phyloP scores from a whole-genome alignment of 2,113 vertebrate genomes.

The Grallaria varia region DNA sequence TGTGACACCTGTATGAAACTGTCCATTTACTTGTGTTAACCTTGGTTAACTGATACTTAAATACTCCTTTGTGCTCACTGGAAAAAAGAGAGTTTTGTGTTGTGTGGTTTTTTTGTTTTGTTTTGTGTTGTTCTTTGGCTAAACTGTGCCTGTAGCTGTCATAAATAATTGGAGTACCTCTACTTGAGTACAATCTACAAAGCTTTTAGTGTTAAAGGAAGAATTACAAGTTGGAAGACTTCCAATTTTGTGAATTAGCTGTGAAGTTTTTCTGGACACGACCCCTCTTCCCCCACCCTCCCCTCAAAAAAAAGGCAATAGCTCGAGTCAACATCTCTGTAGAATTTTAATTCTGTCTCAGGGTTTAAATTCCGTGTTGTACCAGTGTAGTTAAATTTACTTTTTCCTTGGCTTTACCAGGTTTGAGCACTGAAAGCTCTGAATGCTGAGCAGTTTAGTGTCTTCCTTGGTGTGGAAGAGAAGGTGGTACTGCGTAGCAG shows the following conservation, averaged over 20 bases:
- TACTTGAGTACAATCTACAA: neutral
- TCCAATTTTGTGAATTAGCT: neutral
- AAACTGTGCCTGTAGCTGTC: neutral
- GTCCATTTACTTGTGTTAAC: neutral
- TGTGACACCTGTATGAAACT: neutral
- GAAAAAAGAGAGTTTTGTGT: neutral
- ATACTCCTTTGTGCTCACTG: neutral
- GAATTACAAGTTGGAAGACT: conserved; percentile 11
- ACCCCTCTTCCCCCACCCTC: too few relatives aligned
- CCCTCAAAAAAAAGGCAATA: neutral
- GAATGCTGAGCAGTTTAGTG: neutral
- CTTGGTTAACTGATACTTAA: neutral
- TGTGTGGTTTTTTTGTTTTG: too few relatives aligned
- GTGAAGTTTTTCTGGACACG: neutral
- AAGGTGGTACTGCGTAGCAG: neutral
- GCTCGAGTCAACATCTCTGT: neutral
- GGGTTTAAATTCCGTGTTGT: neutral
- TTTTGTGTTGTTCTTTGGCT: neutral
- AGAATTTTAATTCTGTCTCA: neutral
- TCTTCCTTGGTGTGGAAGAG: neutral
- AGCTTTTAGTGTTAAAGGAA: neutral
- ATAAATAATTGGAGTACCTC: neutral
- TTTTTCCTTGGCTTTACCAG: neutral
- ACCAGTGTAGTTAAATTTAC: neutral
- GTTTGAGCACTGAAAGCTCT: neutral